Conservation (phyloP, 2,888 invertebrate species). For the Rhamnusium bicolor region DNA sequence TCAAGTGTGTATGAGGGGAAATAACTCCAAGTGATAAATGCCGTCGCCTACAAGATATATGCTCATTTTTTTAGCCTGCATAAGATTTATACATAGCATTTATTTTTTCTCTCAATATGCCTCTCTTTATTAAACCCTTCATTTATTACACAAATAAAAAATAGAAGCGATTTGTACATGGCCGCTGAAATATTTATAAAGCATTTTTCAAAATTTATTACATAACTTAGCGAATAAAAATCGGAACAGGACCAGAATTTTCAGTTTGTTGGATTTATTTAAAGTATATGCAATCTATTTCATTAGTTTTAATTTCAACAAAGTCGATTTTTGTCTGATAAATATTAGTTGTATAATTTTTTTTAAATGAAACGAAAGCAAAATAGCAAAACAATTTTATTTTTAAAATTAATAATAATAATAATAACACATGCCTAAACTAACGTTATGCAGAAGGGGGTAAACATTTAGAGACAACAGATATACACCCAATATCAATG, state of each 20-base stretch:
- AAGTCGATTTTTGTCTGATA: no score
- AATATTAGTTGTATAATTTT: no score
- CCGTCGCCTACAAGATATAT: background rate
- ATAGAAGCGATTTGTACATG: background rate
- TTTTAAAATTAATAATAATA: no score
- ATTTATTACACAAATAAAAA: constrained; percentile 3
- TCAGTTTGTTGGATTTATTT: background rate
- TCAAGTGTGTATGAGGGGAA: background rate
- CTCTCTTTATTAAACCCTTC: constrained; percentile 8
- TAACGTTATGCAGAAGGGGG: no score
- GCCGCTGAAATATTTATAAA: background rate
- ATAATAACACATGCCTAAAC: no score
- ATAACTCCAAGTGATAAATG: constrained; percentile 14
- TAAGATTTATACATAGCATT: constrained; percentile 1
- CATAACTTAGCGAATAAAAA: background rate
- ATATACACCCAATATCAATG: no score
- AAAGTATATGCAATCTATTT: background rate
- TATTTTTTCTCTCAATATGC: background rate
- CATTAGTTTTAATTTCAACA: no score
- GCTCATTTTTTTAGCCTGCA: constrained; percentile 8
- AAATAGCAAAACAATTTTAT: no score
- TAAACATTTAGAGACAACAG: no score
- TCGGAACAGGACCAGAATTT: background rate
- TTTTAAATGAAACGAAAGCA: no score
- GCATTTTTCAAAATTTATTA: background rate